Evolutionary conservation across 2,113 vertebrate genomes (phyloP).

Genomic region (Genyomyrus donnyi): DNA sequence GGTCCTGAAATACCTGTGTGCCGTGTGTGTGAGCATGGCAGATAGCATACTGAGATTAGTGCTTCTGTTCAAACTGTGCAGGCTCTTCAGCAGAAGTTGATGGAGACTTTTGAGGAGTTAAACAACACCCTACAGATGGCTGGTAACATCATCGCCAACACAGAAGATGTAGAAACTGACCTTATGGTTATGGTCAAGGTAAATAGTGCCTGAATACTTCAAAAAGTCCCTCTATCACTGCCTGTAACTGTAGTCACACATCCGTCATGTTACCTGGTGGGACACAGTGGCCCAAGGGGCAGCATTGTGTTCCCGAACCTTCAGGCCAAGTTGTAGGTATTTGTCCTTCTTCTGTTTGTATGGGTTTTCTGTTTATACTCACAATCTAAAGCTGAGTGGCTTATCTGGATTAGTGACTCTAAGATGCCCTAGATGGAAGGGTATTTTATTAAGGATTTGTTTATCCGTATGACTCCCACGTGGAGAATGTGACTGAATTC

Average conservation of each 20-base stretch:
- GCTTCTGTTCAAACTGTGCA: slow-evolving; percentile 37
- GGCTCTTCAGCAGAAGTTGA: slow-evolving; percentile 60
- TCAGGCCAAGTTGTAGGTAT: not conserved
- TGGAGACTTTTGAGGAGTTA: slow-evolving; percentile 52
- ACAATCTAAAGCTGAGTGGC: not conserved
- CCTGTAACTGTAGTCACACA: not conserved
- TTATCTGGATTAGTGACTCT: not conserved
- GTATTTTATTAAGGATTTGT: not conserved
- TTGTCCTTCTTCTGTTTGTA: not conserved
- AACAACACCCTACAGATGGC: slow-evolving; percentile 57
- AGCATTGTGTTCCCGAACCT: not conserved
- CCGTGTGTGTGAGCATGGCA: not conserved
- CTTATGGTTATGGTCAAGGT: slow-evolving; percentile 73
- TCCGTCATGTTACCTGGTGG: not conserved
- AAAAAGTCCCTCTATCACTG: not conserved
- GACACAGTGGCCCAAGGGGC: not conserved
- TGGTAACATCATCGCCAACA: slow-evolving; percentile 41
- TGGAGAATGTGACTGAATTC: slow-evolving; percentile 74
- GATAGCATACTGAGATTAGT: not conserved
- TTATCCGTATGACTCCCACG: not conserved
- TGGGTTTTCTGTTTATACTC: not conserved
- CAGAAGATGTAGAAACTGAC: slow-evolving; percentile 51
- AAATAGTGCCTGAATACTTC: slow-evolving; percentile 22
- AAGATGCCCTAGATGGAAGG: not conserved
- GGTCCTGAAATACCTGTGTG: not conserved